A percentile compares a stretch with the other conserved stretches of the same genome.
These are phyloP conservation scores for Zygogramma bicolorata DNA, from an alignment of 2,888 invertebrate species.

Conservation along the genomic window DNA sequence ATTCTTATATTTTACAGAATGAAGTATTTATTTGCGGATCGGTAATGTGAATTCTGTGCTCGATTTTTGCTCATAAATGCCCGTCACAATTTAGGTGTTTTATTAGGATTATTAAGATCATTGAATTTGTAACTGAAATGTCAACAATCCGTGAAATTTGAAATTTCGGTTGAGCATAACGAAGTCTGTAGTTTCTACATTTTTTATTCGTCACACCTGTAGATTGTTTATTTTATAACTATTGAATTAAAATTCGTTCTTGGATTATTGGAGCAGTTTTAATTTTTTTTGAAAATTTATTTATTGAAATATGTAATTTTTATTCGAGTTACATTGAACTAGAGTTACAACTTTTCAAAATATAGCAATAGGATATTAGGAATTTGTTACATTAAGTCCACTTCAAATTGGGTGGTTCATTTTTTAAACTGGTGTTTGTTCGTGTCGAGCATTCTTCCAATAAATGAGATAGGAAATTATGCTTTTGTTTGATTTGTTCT, in stretches of 20 bases:
- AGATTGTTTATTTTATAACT: not conserved
- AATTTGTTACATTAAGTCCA: conserved; percentile 17
- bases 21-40: conserved; percentile 12
- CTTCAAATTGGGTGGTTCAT: conserved; percentile 11
- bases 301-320: conserved; percentile 13
- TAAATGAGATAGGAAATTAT: not conserved
- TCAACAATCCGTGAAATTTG: not conserved
- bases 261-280: not conserved
- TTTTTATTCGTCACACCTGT: conserved; percentile 1
- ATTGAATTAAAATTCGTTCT: not conserved
- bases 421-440: conserved; percentile 19
- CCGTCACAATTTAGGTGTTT: not conserved
- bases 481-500: not conserved
- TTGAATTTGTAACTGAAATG: not conserved
- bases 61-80: not conserved
- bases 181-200: not conserved
- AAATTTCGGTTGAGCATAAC: not conserved
- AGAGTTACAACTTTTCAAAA: not conserved
- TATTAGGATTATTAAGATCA: not conserved
- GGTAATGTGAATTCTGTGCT: not conserved
- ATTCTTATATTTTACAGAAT: conserved; percentile 12
- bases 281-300: not conserved
- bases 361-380: conserved; percentile 17
- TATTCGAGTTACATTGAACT: not conserved
- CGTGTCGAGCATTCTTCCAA: conserved; percentile 10